These are phyloP conservation scores for Takifugu bimaculatus DNA, from an alignment of 2,113 vertebrate species.

Conservation along the genomic window DNA sequence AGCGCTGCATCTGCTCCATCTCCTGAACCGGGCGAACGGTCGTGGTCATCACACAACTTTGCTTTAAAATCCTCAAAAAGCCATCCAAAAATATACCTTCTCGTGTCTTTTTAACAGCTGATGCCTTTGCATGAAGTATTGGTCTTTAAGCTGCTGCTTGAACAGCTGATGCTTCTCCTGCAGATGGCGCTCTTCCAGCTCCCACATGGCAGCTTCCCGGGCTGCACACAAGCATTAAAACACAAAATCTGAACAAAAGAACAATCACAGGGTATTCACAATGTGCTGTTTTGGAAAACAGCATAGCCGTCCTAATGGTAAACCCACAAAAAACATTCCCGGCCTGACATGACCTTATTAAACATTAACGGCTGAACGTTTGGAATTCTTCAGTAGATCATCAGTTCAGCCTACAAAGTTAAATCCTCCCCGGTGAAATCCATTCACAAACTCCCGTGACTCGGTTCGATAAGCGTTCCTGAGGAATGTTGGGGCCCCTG, in stretches of 20 bases:
- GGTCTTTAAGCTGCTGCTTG: constrained; percentile 98
- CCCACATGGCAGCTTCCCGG: constrained; percentile 96
- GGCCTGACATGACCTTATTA: not conserved
- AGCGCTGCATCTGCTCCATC: constrained; percentile 98
- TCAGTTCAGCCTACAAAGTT: constrained; percentile 9
- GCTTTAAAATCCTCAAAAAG: not conserved
- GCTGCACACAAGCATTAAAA: constrained; percentile 64
- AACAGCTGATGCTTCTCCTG: constrained; percentile 98
- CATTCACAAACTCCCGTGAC: constrained; percentile 21
- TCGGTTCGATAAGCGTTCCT: constrained; percentile 21
- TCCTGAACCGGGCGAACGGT: constrained; percentile 72
- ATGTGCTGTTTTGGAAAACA: too few relatives aligned
- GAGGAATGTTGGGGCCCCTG: constrained; percentile 22
- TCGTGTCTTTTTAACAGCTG: constrained; percentile 97
- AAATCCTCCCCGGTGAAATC: constrained; percentile 7
- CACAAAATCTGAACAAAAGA: not conserved
- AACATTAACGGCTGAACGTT: not conserved
- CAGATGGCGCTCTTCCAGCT: constrained; percentile 94
- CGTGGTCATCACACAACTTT: not conserved
- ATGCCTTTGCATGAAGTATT: constrained; percentile 98
- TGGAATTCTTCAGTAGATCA: constrained; percentile 1
- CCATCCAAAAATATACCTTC: constrained; percentile 73
- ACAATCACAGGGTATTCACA: too few relatives aligned
- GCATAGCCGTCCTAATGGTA: not conserved
- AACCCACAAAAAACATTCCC: not conserved